Evolutionary conservation across 2,797 vertebrate genomes (phyloP).

Genomic region (Malacoctenus gilli): DNA sequence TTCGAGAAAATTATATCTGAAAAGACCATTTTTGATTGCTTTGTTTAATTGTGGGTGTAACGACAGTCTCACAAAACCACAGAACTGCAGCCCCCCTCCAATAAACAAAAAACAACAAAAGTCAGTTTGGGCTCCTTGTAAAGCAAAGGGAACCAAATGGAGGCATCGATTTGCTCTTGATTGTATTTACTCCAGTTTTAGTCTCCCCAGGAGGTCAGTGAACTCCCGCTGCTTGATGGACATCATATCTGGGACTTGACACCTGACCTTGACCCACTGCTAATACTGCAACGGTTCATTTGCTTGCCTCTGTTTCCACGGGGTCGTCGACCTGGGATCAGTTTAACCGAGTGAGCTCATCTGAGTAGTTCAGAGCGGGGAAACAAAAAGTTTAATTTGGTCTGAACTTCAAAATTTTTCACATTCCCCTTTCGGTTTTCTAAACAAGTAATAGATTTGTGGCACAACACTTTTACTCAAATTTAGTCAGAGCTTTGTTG

Average conservation of each 20-base stretch:
- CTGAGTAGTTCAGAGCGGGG: too few relatives aligned
- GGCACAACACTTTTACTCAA: too few relatives aligned
- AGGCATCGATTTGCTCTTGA: conserved; percentile 22
- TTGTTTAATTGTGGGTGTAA: background rate
- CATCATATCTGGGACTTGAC: conserved; percentile 36
- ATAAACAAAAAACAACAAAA: too few relatives aligned
- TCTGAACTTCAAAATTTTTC: too few relatives aligned
- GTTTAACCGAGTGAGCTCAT: too few relatives aligned
- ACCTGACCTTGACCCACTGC: conserved; percentile 55
- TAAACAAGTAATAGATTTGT: too few relatives aligned
- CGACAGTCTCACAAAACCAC: background rate
- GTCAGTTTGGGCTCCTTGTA: too few relatives aligned
- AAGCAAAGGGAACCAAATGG: too few relatives aligned
- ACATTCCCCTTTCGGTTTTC: too few relatives aligned
- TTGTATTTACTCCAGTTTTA: conserved; percentile 10
- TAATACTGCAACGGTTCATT: conserved; percentile 33
- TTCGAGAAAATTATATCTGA: background rate
- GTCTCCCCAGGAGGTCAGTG: conserved; percentile 51
- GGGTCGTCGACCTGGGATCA: conserved; percentile 24
- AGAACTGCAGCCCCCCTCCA: too few relatives aligned
- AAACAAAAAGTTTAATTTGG: too few relatives aligned
- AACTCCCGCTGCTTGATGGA: conserved; percentile 33
- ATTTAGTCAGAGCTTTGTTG: too few relatives aligned
- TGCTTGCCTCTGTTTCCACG: conserved; percentile 20
- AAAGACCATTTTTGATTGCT: background rate